Percentiles rank a stretch among this genome's conserved stretches.
Conservation (phyloP, 2,888 invertebrate genomes). For the Ctenicera cuprea region DNA sequence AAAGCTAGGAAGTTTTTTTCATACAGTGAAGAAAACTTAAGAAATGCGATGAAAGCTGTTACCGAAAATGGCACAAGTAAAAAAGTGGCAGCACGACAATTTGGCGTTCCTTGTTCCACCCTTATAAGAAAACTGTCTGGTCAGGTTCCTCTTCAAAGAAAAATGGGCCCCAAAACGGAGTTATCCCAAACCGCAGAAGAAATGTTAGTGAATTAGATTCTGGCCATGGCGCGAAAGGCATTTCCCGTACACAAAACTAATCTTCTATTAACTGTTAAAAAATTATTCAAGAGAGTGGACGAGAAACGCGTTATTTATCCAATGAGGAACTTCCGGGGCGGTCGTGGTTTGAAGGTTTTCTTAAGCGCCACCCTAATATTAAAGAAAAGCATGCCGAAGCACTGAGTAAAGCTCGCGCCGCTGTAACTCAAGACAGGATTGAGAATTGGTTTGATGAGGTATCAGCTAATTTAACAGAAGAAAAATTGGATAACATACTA, state of each 20-base stretch:
- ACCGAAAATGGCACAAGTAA: constrained; percentile 20
- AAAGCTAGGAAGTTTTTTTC: background rate
- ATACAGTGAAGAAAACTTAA: constrained; percentile 16
- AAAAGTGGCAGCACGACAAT: constrained; percentile 22
- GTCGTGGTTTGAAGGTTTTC: constrained; percentile 29
- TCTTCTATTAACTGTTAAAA: constrained; percentile 26
- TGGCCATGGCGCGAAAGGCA: constrained; percentile 34
- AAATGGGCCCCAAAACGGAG: constrained; percentile 17
- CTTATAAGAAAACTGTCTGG: constrained; percentile 28
- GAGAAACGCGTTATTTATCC: constrained; percentile 37
- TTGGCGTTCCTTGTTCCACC: constrained; percentile 18
- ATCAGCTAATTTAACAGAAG: constrained; percentile 15
- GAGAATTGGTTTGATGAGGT: constrained; percentile 36
- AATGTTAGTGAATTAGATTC: constrained; percentile 28
- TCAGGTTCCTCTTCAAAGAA: constrained; percentile 3
- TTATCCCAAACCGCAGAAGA: constrained; percentile 24
- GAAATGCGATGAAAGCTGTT: constrained; percentile 12
- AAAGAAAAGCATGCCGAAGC: constrained; percentile 44
- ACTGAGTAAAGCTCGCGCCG: too few relatives aligned
- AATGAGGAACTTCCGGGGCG: constrained; percentile 26
- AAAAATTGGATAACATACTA: constrained; percentile 15
- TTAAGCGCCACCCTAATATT: constrained; percentile 34
- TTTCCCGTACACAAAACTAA: constrained; percentile 32
- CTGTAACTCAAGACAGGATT: constrained; percentile 45
- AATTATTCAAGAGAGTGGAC: constrained; percentile 35